phyloP scores from a whole-genome alignment of 2,113 vertebrate species.

The Buteo buteo region DNA sequence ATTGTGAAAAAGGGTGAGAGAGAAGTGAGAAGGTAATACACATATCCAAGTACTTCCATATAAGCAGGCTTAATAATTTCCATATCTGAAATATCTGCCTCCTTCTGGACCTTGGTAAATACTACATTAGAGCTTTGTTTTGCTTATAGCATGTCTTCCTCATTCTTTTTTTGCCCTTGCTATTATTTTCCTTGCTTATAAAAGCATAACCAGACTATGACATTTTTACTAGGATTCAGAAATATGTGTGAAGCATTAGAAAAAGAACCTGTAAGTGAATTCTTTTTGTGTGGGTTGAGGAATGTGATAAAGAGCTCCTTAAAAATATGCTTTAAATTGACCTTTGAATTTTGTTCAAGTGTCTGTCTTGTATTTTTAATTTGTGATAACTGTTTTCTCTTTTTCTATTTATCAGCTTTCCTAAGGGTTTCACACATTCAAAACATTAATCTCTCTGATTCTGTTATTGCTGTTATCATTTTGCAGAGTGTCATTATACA shows the following conservation, averaged over 20 bases:
- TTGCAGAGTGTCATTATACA: background rate
- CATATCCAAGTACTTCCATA: background rate
- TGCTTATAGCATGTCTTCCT: background rate
- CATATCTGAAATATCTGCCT: background rate
- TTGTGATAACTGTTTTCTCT: slow-evolving; percentile 6
- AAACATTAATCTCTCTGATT: background rate
- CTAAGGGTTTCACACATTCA: slow-evolving; percentile 13
- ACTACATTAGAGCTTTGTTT: background rate
- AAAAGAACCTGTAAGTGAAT: background rate
- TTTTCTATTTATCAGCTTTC: slow-evolving; percentile 29
- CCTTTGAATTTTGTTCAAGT: slow-evolving; percentile 27
- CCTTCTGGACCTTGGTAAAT: background rate
- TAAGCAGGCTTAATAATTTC: background rate
- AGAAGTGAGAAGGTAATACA: background rate
- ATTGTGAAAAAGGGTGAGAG: background rate
- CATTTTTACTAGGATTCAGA: background rate
- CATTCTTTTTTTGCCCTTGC: background rate
- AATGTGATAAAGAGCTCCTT: background rate
- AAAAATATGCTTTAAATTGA: slow-evolving; percentile 40
- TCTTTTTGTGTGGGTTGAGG: background rate
- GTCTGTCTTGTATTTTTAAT: slow-evolving; percentile 30
- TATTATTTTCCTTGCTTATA: background rate
- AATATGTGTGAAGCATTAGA: background rate
- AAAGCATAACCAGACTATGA: background rate
- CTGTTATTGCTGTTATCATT: slow-evolving; percentile 18